Base-by-base conservation (phyloP, 1,140 invertebrate species). In the Nebria ingens region DNA sequence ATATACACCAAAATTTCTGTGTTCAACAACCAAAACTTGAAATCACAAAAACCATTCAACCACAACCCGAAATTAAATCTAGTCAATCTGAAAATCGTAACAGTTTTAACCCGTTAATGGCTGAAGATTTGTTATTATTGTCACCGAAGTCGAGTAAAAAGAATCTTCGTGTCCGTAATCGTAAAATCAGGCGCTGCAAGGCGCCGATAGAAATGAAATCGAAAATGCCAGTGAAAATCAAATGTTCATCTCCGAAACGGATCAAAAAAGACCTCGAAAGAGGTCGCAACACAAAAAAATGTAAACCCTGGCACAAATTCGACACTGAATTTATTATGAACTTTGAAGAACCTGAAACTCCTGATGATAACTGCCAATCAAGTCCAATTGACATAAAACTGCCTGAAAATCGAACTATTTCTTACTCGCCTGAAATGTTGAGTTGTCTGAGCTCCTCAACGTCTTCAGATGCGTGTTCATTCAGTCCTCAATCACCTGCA, bases 1-100 rank as follows among this genome's bases (percentile, higher is more conserved):
- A 11, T 38, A 19, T 17, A n/a, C 25, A 58, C 19, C 25, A 53
- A 25, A 21, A 42, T 51, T 57, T 57, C 42, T 59, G 25, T 56
- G 54, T 53, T 59, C 54, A 56, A 12, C 49, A 20, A 20, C 51
- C 58, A 25, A 53, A 58, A 42, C 45, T 54, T 21, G 55, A 53
- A 15, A 53, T 58, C 4, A 58, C 57, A 17, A 45, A 45, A 45
- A 45, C 15, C 15, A 6, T 17, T 6, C 40, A 45, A 45, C 40
- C 6, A 45, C 9, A 12, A 45, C 40, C 40, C 17, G 40, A 45
- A 12, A 45, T 12, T 12, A 11, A 12, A 45, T 45, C 40, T 45
- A 45, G 40, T 45, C 40, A 45, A 45, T 4, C 9, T 45, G 17
- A 45, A 34, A 45, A 45, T 45, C 40, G 56, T 58, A 9, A 34